Evolutionary conservation across 2,113 vertebrate species (phyloP).

Genomic region (Protomyctophum bolini): DNA sequence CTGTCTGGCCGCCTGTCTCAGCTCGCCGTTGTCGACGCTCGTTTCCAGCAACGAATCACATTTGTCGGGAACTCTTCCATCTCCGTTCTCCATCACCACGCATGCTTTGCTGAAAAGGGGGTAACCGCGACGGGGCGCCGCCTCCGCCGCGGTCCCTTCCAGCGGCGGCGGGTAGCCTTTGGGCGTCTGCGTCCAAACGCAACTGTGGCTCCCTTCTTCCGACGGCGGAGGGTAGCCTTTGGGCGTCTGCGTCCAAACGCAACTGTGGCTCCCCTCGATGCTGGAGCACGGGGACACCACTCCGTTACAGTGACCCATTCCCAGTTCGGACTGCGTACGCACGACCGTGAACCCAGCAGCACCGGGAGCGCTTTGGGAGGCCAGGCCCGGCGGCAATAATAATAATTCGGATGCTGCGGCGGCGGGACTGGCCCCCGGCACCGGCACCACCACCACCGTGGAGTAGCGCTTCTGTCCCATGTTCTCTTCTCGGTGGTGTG

Average conservation of each 20-base stretch:
- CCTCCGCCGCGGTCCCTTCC: conserved; percentile 43
- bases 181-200: conserved; percentile 57
- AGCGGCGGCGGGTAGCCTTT: conserved; percentile 48
- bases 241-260: conserved; percentile 57
- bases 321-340: conserved; percentile 64
- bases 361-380: conserved; percentile 64
- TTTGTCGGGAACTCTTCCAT: conserved; percentile 52
- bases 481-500: conserved; percentile 28
- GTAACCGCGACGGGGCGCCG: conserved; percentile 9
- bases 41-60: conserved; percentile 31
- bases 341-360: conserved; percentile 56
- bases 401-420: conserved; percentile 71
- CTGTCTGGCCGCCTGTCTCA: conserved; percentile 52
- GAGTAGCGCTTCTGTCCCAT: conserved; percentile 76
- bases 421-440: conserved; percentile 38
- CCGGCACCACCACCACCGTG: conserved; percentile 47
- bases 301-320: conserved; percentile 61
- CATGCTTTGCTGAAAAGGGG: conserved; percentile 49
- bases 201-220: conserved; percentile 65
- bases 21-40: conserved; percentile 63
- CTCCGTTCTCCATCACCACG: conserved; percentile 51
- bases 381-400: conserved; percentile 45
- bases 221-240: conserved; percentile 49
- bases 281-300: conserved; percentile 59
- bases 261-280: conserved; percentile 62